phyloP scores from a whole-genome alignment of 2,888 invertebrate genomes.

The Plebejus melissa region DNA sequence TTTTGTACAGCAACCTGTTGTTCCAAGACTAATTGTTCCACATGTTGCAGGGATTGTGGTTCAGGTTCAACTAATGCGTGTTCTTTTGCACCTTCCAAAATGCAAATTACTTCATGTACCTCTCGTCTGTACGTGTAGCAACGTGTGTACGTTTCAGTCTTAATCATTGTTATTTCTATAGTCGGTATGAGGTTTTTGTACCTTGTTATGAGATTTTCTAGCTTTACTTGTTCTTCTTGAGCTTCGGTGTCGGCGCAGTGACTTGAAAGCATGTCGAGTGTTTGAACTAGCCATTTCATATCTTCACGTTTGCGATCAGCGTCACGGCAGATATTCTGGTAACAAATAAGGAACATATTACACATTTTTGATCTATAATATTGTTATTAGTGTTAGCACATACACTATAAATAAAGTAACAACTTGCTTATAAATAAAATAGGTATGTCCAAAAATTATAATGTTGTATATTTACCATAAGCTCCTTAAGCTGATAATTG shows the following conservation, averaged over 20 bases:
- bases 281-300: slow-evolving; percentile 97
- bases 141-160: slow-evolving; percentile 94
- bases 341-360: slow-evolving; percentile 36
- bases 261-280: slow-evolving; percentile 90
- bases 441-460: not conserved
- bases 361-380: not conserved
- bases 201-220: slow-evolving; percentile 90
- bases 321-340: slow-evolving; percentile 92
- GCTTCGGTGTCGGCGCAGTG: slow-evolving; percentile 91
- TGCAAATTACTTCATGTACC: slow-evolving; percentile 89
- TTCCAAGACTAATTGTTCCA: slow-evolving; percentile 86
- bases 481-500: slow-evolving; percentile 64
- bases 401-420: not conserved
- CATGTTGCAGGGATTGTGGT: slow-evolving; percentile 86
- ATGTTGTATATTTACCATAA: slow-evolving; percentile 66
- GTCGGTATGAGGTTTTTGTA: slow-evolving; percentile 95
- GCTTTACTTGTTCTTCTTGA: slow-evolving; percentile 86
- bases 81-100: slow-evolving; percentile 87
- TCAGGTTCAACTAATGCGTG: slow-evolving; percentile 82
- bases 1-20: slow-evolving; percentile 91
- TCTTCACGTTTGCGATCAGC: slow-evolving; percentile 94
- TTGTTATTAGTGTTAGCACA: not conserved
- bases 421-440: not conserved
- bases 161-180: slow-evolving; percentile 94
- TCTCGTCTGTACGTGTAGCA: slow-evolving; percentile 95